Evolutionary conservation across 2,113 vertebrate genomes (phyloP).

Genomic region (Aldabrachelys gigantea): DNA sequence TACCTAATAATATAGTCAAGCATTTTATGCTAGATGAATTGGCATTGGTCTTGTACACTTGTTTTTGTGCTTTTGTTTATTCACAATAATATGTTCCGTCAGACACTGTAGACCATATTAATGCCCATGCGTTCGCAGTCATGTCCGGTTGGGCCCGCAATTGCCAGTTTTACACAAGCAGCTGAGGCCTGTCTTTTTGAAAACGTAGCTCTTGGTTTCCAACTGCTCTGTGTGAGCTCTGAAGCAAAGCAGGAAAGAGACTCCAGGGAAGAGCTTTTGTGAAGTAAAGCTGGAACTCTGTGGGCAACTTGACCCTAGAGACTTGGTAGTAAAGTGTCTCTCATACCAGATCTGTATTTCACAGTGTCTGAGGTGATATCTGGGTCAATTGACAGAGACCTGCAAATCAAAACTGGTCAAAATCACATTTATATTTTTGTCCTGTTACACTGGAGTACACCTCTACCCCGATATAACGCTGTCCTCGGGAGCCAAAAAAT

Average conservation of each 20-base stretch:
- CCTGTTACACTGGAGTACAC: fast-evolving
- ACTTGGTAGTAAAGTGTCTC: not conserved
- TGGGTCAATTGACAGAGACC: not conserved
- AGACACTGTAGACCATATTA: not conserved
- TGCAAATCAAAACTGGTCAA: not conserved
- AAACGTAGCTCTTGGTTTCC: not conserved
- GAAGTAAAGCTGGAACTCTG: not conserved
- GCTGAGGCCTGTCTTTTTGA: not conserved
- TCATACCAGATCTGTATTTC: not conserved
- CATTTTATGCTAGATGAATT: not conserved
- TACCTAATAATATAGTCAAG: not conserved
- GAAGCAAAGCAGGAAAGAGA: not conserved
- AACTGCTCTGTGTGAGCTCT: not conserved
- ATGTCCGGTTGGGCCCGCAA: not conserved
- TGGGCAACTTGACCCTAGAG: not conserved
- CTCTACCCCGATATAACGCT: no score
- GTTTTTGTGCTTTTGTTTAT: not conserved
- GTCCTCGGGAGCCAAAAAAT: no score
- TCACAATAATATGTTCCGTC: not conserved
- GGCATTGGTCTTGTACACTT: not conserved
- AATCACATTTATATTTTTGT: not conserved
- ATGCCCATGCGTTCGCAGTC: not conserved
- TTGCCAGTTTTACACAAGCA: not conserved
- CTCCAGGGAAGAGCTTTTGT: not conserved
- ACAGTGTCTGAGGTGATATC: not conserved